phyloP scores from a whole-genome alignment of 2,888 invertebrate species.

The Lobophora halterata region DNA sequence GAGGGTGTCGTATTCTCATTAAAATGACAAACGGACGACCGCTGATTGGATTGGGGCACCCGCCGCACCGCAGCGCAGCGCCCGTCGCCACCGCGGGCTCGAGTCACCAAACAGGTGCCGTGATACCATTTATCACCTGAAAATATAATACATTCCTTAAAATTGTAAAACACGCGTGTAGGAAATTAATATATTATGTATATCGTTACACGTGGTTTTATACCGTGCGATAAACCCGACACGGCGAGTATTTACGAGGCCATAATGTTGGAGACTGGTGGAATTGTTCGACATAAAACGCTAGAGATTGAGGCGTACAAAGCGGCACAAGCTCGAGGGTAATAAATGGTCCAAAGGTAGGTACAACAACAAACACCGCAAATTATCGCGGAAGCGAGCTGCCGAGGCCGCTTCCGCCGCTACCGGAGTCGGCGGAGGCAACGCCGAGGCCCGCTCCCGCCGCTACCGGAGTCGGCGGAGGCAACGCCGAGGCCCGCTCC shows the following conservation, averaged over 20 bases:
- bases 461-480: too few relatives aligned
- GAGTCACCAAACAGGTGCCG: conserved; percentile 2
- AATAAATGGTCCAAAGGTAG: conserved; percentile 12
- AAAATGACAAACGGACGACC: conserved; percentile 36
- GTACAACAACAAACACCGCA: conserved; percentile 6
- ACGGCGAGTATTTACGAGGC: conserved; percentile 19
- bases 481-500: too few relatives aligned
- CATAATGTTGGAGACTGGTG: conserved; percentile 15
- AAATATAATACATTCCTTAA: conserved; percentile 6
- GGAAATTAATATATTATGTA: conserved; percentile 23
- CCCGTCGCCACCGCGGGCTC: background rate
- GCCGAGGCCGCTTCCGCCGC: too few relatives aligned
- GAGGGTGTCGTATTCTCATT: conserved; percentile 47
- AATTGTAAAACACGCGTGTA: conserved; percentile 14
- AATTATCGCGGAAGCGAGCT: too few relatives aligned
- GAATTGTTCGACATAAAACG: conserved; percentile 16
- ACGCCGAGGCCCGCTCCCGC: too few relatives aligned
- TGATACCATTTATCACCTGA: background rate
- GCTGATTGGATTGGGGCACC: conserved; percentile 23
- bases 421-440: too few relatives aligned
- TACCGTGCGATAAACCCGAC: conserved; percentile 16
- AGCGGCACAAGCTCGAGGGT: conserved; percentile 4
- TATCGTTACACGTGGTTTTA: conserved; percentile 16
- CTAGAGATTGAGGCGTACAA: conserved; percentile 7
- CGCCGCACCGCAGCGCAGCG: conserved; percentile 2